Evolutionary conservation across 2,113 vertebrate species (phyloP), one percentile per base, ranked within the genome.

Genomic region (Brachirus orientalis): DNA sequence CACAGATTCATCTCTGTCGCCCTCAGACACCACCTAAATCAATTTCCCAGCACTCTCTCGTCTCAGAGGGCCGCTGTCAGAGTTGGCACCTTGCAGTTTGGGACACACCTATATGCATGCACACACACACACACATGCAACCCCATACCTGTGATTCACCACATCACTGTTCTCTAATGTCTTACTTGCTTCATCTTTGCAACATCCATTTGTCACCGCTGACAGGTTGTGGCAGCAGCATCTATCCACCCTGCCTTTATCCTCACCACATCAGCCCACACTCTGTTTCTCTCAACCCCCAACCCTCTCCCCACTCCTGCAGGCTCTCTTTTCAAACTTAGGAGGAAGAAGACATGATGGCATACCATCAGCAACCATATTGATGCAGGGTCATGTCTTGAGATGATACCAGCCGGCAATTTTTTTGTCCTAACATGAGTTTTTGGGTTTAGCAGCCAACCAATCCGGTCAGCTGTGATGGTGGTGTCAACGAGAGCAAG

Each of bases 161-260:
- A 81, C 84, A 88, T 90, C 86, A 87, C 85, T 86, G 85, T 91
- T 89, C 79, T 83, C 84, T 90, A 91, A 92, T 86, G 84, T 90
- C 89, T 88, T 85, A 89, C 89, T 91, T 86, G 83, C 78, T 90
- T 87, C 86, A 90, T 90, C 83, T 89, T 84, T 74, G 86, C 65
- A 65, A 76, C 87, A 83, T 90, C 83, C 84, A 92, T 93, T 91
- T 90, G 86, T 92, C 91, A 91, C 69, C 7, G 13, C 69, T 87
- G 91, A 91, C 85, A 89, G 86, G 69, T 74, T 80, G 81, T 87
- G 82, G 86, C 86, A 88, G 80, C 70, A 60, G 75, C 78, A 86
- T 86, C 80, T 79, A 92, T 92, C 85, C 85, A 82, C 90, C 70
- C 79, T 73, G 70, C 72, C 73, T 82, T 82, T 82, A 84, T 79